A percentile compares a stretch with the other conserved stretches of the same genome.
Conservation (phyloP, 2,113 vertebrate genomes). For the Zosterops pallidus region DNA sequence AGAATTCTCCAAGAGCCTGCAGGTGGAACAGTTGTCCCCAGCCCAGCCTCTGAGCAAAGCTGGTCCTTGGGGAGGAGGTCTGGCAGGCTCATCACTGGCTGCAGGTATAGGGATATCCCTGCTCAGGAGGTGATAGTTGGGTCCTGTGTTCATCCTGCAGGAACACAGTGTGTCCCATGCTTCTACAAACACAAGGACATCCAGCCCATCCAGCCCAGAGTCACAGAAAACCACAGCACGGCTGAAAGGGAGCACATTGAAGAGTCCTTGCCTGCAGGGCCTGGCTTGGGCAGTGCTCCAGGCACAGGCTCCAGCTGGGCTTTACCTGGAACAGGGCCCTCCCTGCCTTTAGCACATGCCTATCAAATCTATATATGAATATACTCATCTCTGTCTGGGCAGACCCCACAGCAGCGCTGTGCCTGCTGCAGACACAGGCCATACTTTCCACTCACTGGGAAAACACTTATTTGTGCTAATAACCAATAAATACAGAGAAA, state of each 20-base stretch:
- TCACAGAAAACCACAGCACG: fast-evolving
- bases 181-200: no score
- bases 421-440: background rate
- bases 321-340: background rate
- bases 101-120: no score
- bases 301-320: background rate
- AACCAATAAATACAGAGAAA: background rate
- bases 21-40: no score
- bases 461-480: background rate
- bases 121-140: no score
- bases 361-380: background rate
- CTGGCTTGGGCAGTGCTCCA: background rate
- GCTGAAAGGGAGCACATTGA: fast-evolving
- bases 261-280: background rate
- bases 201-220: no score
- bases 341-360: fast-evolving
- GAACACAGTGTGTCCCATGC: no score
- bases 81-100: no score
- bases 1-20: background rate
- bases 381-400: background rate
- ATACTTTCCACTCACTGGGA: background rate
- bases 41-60: no score
- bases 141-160: no score
- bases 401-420: background rate
- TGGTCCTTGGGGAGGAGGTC: no score